Evolutionary conservation across 2,888 invertebrate genomes (phyloP), one percentile per base, ranked within the genome.

Genomic region (Protonemura montana): DNA sequence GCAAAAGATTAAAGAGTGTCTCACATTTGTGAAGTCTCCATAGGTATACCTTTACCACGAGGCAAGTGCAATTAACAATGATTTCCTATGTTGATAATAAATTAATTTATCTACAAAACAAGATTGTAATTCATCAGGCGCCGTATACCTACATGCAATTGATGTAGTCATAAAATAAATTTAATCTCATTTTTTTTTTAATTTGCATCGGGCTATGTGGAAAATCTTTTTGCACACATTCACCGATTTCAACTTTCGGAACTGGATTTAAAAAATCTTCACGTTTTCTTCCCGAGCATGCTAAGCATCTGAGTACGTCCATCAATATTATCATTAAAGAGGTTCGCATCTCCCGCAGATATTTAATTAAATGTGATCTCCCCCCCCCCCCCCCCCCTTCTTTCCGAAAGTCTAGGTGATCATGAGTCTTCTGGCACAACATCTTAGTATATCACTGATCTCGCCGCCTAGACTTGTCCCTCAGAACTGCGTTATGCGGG

Each of bases 51-150:
- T 27, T 25, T 7, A 27, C 28, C 81, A 81, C 29, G 81, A 27
- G 16, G 5, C 35, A 35, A 10, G 5, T 28, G 81, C 81, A 81
- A 81, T 81, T 81, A 29, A 81, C 81, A 81, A 81, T 29, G 28
- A 81, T 81, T 81, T 81, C 5, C 26, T 81, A 27, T 81, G 28
- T 78, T n/a, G 29, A 81, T 81, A 28, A 81, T 26, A 81, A n/a
- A 28, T 13, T 30, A 30, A 81, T 81, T 81, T 81, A 81, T 30
- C 27, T 59, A 21, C 59, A 59, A 59, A 59, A 59, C 59, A 59
- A 21, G 59, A 59, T 59, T 59, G 59, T 21, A 59, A 59, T 59
- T 59, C 59, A 59, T 59, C 59, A 59, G 21, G 59, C 21, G 6
- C 21, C 13, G 59, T 59, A 41, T 13, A 59, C 59, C 13, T 59